Base-by-base conservation (phyloP, 2,888 invertebrate species). In the Macrophya annulata region DNA sequence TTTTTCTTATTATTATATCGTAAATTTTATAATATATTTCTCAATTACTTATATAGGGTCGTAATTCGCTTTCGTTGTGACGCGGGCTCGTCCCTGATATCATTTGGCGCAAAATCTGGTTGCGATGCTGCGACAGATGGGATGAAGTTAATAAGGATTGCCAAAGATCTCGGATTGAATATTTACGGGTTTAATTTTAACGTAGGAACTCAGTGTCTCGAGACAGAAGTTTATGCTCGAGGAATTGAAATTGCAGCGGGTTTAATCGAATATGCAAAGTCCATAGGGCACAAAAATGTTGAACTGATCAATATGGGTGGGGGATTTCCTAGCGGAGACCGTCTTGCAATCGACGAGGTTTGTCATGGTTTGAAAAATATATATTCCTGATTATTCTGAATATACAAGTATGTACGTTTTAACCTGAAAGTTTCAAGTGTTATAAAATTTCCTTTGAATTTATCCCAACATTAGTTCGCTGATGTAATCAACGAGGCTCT, bases 271-370 rank as follows among this genome's bases (percentile, higher is more conserved):
- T 89, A 94, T 45, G 95, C 94, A 0, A 89, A 90, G 45, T 88
- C 92, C 6, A 89, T 95, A 77, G 96, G 95, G 17, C 95, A 94
- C 89, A 87, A 93, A 25, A 94, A 95, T 90, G 90, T 93, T 25
- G 90, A 95, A 51, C 90, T 96, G 74, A 90, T 93, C 85, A 96
- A 96, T 90, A 94, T 96, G 87, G 96, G 96, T 1, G 96, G 96
- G 15, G 96, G 96, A 65, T 95, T 95, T 88, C 94, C 95, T 21
- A 95, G 95, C 1, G 89, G 90, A 10, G 92, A 90, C 6, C 92
- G 92, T 65, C 87, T 93, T 76, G 88, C 93, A 21, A 93, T 95
- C 84, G 92, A 94, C 77, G 92, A 94, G 91, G 94, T 95, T 88
- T 87, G 85, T 55, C n/a, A 51, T 51, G n/a, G n/a, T n/a, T n/a